Evolutionary conservation across 2,113 vertebrate genomes (phyloP), one percentile per base, ranked within the genome.

Genomic region (Coreoperca whiteheadi): DNA sequence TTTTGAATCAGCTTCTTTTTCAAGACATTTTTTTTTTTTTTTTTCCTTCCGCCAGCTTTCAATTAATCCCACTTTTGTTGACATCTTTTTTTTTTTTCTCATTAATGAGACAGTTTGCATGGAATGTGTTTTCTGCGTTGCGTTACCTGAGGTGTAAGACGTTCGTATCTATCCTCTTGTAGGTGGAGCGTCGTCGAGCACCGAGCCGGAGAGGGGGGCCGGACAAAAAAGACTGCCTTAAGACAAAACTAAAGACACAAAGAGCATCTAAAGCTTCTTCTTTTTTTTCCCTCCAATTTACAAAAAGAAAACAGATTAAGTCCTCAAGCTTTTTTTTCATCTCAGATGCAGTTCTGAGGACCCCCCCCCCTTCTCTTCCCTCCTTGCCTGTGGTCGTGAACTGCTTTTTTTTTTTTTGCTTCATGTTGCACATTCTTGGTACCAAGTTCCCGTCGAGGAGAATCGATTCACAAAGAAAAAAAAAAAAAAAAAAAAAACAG

Each of bases 141-240:
- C 92, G 90, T 90, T 88, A 56, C 91, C 81, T 95, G 93, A 50
- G 93, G 92, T 93, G 95, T 96, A 95, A 96, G 95, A 94, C 92
- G 89, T 92, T 74, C 87, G 92, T 95, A 89, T 95, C 91, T 95
- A 93, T 96, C 95, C 94, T 95, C 93, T 92, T 90, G 90, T 95
- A 96, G 95, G 95, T 96, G 95, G 89, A 92, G 94, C 92, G 82
- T 87, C 91, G 81, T 93, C 94, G 88, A 91, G 90, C 89, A 86
- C 89, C 93, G 89, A 91, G 87, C 92, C 73, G 89, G 92, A 94
- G 94, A 93, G 91, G 88, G 88, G 87, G 90, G 87, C 92, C 85
- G 92, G 92, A 93, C 95, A 89, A 93, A 95, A 95, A 90, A 94
- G 95, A 94, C 95, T 94, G 93, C 94, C 92, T 95, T 95, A 95